Base-by-base conservation (phyloP, 2,888 invertebrate species). In the Habrosyne pyritoides region DNA sequence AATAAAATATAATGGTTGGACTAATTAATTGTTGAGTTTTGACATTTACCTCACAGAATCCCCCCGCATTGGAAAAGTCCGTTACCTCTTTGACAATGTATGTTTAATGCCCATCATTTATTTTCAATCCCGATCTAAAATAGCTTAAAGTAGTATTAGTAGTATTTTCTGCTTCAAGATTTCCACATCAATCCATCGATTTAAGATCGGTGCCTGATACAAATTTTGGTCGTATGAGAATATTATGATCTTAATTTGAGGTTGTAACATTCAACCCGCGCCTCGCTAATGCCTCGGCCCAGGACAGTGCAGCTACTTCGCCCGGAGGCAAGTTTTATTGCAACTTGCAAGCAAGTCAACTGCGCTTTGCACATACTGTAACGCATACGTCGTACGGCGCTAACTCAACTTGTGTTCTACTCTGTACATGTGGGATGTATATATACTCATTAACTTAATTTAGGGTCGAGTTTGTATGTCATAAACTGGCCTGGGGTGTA, bases 321-420 rank as follows among this genome's bases (percentile, higher is more conserved):
- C 50, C 70, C 49, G 56, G 73, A 71, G 77, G 81, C 79, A 87
- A 88, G 84, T 88, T 89, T 88, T 88, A 88, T 87, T 86, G 87
- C 85, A 81, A 83, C 74, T 79, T 67, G 71, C 71, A 56, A 71
- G 81, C 79, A 75, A 87, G 87, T 86, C 83, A 84, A 84, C 83
- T 81, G 79, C 77, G 73, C 76, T 70, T 67, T 60, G 73, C 71
- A 67, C 77, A 73, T 71, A 75, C 63, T 71, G 77, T 73, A 74
- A 81, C 81, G 76, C 79, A 77, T 26, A 50, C 69, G 64, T 64
- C 49, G 53, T 55, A 57, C 57, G 58, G 66, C 59, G 68, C 68
- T 59, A 68, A 51, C 55, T 50, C 55, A 49, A 56, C 51, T 18
- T 50, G 10, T 7, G n/a, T 21, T 24, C 28, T 28, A 3, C 18